Evolutionary conservation across 2,888 invertebrate genomes (phyloP).

Genomic region (Ophonus ardosiacus): DNA sequence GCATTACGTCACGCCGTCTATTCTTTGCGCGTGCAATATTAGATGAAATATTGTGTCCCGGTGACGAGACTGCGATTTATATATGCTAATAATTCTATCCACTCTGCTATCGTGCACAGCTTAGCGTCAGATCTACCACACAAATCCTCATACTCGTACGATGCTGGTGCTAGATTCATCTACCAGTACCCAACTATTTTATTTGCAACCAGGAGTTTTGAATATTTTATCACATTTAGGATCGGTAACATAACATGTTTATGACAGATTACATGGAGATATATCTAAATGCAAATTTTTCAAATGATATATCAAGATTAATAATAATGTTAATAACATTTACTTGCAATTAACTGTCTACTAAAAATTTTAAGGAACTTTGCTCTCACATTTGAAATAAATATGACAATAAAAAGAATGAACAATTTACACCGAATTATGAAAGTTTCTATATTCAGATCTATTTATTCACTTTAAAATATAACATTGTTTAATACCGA

Average conservation of each 20-base stretch:
- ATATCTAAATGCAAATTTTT: neutral
- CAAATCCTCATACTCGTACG: neutral
- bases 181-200: neutral
- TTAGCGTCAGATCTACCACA: neutral
- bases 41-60: constrained; percentile 57
- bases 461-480: too few relatives aligned
- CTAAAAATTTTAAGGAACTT: too few relatives aligned
- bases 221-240: neutral
- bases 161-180: neutral
- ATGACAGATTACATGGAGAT: neutral
- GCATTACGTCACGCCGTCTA: constrained; percentile 68
- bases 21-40: constrained; percentile 59
- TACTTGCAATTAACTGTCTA: too few relatives aligned
- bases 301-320: too few relatives aligned
- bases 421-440: too few relatives aligned
- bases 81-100: constrained; percentile 57
- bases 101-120: constrained; percentile 18
- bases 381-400: too few relatives aligned
- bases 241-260: neutral
- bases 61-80: constrained; percentile 57
- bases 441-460: too few relatives aligned
- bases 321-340: neutral
- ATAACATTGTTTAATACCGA: too few relatives aligned
- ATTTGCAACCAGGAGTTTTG: constrained; percentile 9
- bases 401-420: too few relatives aligned